Percentiles rank a stretch among this genome's conserved stretches.
These are phyloP conservation scores for Craseonycteris thonglongyai DNA, from an alignment of 2,113 vertebrate species.

Conservation along the genomic window DNA sequence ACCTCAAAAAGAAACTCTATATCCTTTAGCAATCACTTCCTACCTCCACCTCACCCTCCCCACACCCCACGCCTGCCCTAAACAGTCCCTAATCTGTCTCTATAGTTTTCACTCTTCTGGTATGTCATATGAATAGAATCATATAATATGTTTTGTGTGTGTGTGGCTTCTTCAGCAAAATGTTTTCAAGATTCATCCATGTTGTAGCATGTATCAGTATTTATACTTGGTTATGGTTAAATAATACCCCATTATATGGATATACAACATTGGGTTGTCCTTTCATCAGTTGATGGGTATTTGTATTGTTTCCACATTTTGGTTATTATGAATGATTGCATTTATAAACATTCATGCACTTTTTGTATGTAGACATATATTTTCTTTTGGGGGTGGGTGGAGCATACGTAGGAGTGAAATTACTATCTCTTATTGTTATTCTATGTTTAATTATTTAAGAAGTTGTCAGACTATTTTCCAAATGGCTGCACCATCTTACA, in stretches of 20 bases:
- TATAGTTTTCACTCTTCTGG: background rate
- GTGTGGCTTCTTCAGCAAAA: background rate
- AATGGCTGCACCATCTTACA: background rate
- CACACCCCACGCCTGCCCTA: background rate
- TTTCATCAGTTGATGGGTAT: background rate
- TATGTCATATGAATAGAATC: background rate
- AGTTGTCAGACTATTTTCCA: background rate
- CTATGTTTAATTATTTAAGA: background rate
- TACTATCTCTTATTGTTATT: background rate
- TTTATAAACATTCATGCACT: background rate
- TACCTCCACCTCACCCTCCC: background rate
- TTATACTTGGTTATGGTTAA: background rate
- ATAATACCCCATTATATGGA: background rate
- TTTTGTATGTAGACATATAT: background rate
- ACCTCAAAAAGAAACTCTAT: background rate
- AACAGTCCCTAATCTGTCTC: background rate
- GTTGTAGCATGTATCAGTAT: background rate
- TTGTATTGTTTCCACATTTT: background rate
- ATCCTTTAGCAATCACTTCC: background rate
- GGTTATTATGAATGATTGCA: background rate
- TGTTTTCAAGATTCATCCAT: background rate
- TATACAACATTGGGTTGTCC: background rate
- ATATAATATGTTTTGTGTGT: background rate
- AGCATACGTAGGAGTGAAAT: background rate
- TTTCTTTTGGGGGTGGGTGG: background rate